Percentiles rank a stretch among this genome's conserved stretches.
Conservation (phyloP, 2,797 vertebrate genomes). For the Aphelocoma californica region DNA sequence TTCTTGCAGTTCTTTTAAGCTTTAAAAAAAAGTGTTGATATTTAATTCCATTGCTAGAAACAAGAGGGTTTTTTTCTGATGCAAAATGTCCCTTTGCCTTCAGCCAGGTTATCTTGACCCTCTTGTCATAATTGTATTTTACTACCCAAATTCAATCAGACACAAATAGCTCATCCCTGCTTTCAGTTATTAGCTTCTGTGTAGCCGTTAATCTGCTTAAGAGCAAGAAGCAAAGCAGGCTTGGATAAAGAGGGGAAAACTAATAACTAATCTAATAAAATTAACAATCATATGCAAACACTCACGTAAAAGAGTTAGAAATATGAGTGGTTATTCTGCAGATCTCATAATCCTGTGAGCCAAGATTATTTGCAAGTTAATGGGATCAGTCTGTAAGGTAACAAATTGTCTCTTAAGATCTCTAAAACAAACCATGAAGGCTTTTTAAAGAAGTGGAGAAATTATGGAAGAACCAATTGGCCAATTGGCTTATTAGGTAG, state of each 20-base stretch:
- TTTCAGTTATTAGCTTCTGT: neutral
- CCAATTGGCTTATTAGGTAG: neutral
- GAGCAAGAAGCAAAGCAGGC: neutral
- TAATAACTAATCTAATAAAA: conserved; percentile 25
- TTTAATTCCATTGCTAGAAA: neutral
- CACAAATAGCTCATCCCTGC: neutral
- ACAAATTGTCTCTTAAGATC: neutral
- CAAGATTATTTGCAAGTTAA: neutral
- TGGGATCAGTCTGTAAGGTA: neutral
- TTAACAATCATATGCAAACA: neutral
- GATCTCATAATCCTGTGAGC: neutral
- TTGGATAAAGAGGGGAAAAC: neutral
- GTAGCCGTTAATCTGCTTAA: neutral
- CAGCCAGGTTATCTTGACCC: neutral
- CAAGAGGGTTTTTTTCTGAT: neutral
- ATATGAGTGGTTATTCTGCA: neutral
- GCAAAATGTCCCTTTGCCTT: neutral
- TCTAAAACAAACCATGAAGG: neutral
- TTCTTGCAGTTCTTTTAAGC: neutral
- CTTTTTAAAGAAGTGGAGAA: conserved; percentile 14
- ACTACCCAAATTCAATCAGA: neutral
- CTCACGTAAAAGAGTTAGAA: neutral
- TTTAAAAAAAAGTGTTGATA: neutral
- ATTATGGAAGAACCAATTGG: neutral
- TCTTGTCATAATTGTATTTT: neutral